Conservation (phyloP, 2,797 vertebrate genomes). For the Serranus cabrilla region DNA sequence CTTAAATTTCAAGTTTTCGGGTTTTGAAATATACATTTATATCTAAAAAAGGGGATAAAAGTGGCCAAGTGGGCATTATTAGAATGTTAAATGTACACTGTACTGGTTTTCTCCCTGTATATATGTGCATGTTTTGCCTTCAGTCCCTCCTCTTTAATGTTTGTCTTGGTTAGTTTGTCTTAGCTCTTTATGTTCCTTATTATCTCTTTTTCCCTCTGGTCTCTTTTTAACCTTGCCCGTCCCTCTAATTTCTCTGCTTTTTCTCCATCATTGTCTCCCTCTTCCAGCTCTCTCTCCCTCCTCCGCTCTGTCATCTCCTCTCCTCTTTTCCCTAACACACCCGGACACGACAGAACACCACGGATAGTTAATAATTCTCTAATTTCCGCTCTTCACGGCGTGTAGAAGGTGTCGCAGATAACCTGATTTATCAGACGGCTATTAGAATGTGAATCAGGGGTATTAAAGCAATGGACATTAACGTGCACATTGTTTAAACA, state of each 20-base stretch:
- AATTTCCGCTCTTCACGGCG: conserved; percentile 86
- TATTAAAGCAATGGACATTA: conserved; percentile 87
- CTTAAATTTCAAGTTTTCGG: not conserved
- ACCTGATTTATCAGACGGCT: conserved; percentile 87
- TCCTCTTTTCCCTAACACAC: conserved; percentile 63
- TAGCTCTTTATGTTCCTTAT: conserved; percentile 61
- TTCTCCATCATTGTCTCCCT: conserved; percentile 16
- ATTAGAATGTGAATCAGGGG: conserved; percentile 85
- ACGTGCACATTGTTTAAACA: conserved; percentile 86
- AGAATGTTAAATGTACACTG: conserved; percentile 20
- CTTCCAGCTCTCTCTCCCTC: conserved; percentile 23
- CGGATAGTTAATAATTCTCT: conserved; percentile 87
- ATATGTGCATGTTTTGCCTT: conserved; percentile 38
- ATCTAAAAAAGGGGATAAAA: not conserved
- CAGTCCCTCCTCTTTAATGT: conserved; percentile 50
- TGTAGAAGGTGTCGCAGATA: conserved; percentile 86
- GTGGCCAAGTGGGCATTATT: conserved; percentile 2
- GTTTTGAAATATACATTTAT: not conserved
- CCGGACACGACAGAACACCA: conserved; percentile 69
- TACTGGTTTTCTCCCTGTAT: conserved; percentile 16
- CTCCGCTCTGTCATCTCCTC: conserved; percentile 61
- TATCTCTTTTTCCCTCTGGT: conserved; percentile 60
- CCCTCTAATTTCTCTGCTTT: conserved; percentile 55
- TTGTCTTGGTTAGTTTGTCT: conserved; percentile 59
- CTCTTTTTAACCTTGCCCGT: conserved; percentile 57